Base-by-base conservation (phyloP, 2,113 vertebrate species). In the Scalopus aquaticus region DNA sequence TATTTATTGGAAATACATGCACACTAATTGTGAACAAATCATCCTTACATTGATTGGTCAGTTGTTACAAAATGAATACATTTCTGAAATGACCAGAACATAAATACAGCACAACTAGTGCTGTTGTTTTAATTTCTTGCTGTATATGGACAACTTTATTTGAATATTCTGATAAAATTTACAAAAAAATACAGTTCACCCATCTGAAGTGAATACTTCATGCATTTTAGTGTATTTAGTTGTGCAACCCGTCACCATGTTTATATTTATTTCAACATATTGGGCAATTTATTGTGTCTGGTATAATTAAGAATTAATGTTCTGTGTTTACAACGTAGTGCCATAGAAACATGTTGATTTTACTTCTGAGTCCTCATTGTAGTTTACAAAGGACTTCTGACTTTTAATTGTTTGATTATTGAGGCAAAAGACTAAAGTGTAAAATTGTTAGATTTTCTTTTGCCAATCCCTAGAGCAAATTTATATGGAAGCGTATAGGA, bases 401-500 rank as follows among this genome's bases (percentile, higher is more conserved):
- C 3, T 39, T 74, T 73, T 86, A 30, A 67, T 32, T 80, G 12
- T 32, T 15, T 84, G 35, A 15, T 17, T 93, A 74, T 44, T 90
- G n/a, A 46, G 32, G 17, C 42, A 60, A 32, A 81, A 87, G 37
- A 51, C 24, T 37, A 51, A 51, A 51, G 5, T 51, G 11, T 82
- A 28, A 56, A 9, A 58, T 65, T 60, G 2, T 62, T 54, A 13
- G 22, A 20, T 39, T 15, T 51, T 49, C n/a, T 20, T 12, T 9
- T n/a, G 6, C 3, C 7, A 5, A 1, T n/a, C 2, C 1, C 9
- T 9, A 54, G 8, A 19, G 11, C 1, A 6, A 37, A 74, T 17
- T 51, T 51, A 51, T 51, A 51, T 51, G 44, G 12, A 49, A 49
- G 9, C 49, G 73, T 64, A 3, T 69, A 58, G 54, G 58, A 30